Conservation (phyloP, 2,888 invertebrate species). For the Hypsopygia costalis region DNA sequence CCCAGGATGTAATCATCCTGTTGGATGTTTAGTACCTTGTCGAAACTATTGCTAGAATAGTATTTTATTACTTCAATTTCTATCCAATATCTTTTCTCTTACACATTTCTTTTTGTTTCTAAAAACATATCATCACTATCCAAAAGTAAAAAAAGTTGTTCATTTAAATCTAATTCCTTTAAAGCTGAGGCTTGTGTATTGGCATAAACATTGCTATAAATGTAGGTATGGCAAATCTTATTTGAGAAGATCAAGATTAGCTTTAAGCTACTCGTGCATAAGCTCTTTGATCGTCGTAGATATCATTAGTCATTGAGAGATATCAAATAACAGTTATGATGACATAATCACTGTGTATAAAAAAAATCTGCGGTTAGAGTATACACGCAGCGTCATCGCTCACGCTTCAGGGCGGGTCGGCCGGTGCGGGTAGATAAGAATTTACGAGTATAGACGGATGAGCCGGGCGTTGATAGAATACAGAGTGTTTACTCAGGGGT, state of each 20-base stretch:
- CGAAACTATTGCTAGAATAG: slow-evolving; percentile 7
- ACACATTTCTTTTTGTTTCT: slow-evolving; percentile 28
- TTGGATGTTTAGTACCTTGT: slow-evolving; percentile 19
- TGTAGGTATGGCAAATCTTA: slow-evolving; percentile 5
- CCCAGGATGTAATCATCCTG: no score
- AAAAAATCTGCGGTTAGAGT: slow-evolving; percentile 38
- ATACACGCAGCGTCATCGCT: slow-evolving; percentile 64
- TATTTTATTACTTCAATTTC: slow-evolving; percentile 16
- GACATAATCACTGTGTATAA: slow-evolving; percentile 35
- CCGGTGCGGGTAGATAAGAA: slow-evolving; percentile 62
- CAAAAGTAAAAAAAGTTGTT: slow-evolving; percentile 24
- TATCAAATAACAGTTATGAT: slow-evolving; percentile 27
- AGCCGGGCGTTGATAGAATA: slow-evolving; percentile 64
- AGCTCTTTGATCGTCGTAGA: neutral
- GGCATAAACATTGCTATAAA: slow-evolving; percentile 14
- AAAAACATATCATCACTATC: slow-evolving; percentile 34
- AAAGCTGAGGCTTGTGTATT: slow-evolving; percentile 17
- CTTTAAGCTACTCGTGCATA: neutral
- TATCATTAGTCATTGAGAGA: slow-evolving; percentile 1
- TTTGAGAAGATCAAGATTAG: neutral
- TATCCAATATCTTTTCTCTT: slow-evolving; percentile 23
- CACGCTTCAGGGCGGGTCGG: slow-evolving; percentile 47
- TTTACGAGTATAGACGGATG: slow-evolving; percentile 58
- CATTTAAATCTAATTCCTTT: slow-evolving; percentile 54
- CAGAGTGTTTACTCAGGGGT: slow-evolving; percentile 49